Evolutionary conservation across 2,888 invertebrate genomes (phyloP), one percentile per base, ranked within the genome.

Genomic region (Cynaeus angustus): DNA sequence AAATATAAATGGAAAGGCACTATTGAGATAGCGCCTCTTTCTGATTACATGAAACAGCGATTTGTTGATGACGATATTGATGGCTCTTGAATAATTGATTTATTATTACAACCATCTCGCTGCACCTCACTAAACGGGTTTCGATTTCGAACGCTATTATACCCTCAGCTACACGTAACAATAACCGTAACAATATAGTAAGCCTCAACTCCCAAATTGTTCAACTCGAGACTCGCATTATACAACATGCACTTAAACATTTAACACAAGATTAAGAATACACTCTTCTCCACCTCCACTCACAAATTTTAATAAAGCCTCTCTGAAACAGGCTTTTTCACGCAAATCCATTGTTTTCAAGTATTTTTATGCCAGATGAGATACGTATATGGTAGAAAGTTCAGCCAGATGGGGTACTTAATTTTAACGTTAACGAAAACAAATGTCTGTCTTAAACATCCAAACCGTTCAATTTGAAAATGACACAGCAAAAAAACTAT

Each of bases 1-100:
- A 66, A 71, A 67, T 67, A 62, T 67, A 67, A 67, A 67, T 67
- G 66, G 70, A 62, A 67, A 48, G 61, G 33, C 52, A 71, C 67
- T 64, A 67, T 64, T 52, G 52, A 30, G 46, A 62, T 43, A 64
- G 56, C 43, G 66, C 66, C 58, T 59, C 48, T 53, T 46, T 55
- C 53, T 66, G 61, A 66, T 70, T 70, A 70, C 50, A 55, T 38
- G 56, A 43, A 59, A 70, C 61, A 55, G 61, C 55, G 61, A 66
- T 70, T 70, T 66, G 70, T 61, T 70, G 70, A 70, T 66, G 65
- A 66, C 48, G 37, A 53, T 66, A 28, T 61, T 66, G 62, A 53
- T 68, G 43, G 45, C 26, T 16, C 33, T 56, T 64, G 41, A 64
- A 64, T 64, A 64, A 64, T 64, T 64, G 53, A 64, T 64, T 64